phyloP scores from a whole-genome alignment of 2,113 vertebrate species.

The Chaetodon auriga region DNA sequence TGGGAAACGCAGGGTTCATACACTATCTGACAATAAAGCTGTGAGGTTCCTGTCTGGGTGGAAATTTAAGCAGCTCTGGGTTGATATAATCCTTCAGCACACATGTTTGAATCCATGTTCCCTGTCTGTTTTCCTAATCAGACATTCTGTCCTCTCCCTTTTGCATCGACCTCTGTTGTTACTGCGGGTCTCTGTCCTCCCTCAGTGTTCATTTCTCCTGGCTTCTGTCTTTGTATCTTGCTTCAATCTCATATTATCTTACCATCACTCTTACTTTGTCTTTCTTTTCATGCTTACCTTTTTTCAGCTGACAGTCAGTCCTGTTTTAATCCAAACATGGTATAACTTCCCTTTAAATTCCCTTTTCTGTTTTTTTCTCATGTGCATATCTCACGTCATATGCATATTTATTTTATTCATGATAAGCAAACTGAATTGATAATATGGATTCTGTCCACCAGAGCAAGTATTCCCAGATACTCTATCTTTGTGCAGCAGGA shows the following conservation, averaged over 20 bases:
- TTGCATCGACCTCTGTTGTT: constrained; percentile 42
- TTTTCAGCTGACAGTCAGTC: constrained; percentile 4
- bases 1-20: constrained; percentile 55
- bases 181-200: constrained; percentile 19
- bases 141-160: constrained; percentile 47
- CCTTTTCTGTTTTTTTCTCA: background rate
- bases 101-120: constrained; percentile 27
- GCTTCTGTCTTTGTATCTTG: background rate
- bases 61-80: constrained; percentile 40
- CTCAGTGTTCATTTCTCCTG: constrained; percentile 23
- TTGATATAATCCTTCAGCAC: constrained; percentile 26
- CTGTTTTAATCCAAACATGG: background rate
- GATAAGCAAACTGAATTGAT: background rate
- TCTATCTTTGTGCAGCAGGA: background rate
- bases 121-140: constrained; percentile 45
- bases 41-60: constrained; percentile 56
- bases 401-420: background rate
- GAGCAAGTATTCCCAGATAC: background rate
- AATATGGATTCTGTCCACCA: background rate
- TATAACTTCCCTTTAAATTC: background rate
- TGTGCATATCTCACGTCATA: background rate
- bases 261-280: background rate
- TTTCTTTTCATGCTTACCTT: constrained; percentile 4
- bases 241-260: constrained; percentile 21
- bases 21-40: constrained; percentile 55